These are phyloP conservation scores for Perca fluviatilis DNA, from an alignment of 2,113 vertebrate species.

Conservation along the genomic window DNA sequence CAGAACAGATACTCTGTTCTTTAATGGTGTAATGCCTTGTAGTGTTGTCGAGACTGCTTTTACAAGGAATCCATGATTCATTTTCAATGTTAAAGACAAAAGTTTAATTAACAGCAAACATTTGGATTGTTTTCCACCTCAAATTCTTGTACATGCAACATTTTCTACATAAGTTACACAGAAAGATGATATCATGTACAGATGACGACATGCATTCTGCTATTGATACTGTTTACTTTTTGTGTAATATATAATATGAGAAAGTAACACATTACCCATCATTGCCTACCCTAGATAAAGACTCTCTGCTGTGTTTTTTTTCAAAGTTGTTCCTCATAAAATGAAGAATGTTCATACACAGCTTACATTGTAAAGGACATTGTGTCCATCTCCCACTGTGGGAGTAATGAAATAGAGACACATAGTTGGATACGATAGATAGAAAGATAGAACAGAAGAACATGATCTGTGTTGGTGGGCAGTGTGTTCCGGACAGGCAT, in stretches of 20 bases:
- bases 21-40: neutral
- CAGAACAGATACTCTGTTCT: conserved; percentile 4
- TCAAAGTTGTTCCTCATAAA: conserved; percentile 27
- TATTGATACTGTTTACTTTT: neutral
- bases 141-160: neutral
- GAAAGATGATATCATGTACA: too few species aligned
- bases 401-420: conserved; percentile 29
- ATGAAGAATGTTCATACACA: neutral
- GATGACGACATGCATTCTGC: neutral
- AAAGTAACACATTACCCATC: conserved; percentile 4
- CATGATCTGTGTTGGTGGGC: conserved; percentile 28
- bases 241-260: neutral
- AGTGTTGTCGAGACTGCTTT: too few species aligned
- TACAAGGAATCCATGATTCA: too few species aligned
- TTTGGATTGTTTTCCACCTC: neutral
- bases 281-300: conserved; percentile 24
- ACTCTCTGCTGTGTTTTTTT: neutral
- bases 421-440: conserved; percentile 11
- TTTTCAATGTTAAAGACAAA: neutral
- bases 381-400: conserved; percentile 28
- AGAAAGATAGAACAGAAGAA: conserved; percentile 34
- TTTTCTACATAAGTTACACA: neutral
- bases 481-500: conserved; percentile 51
- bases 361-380: conserved; percentile 48
- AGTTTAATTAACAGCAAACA: neutral